Conservation (phyloP, 2,113 vertebrate genomes). For the Clarias magur region DNA sequence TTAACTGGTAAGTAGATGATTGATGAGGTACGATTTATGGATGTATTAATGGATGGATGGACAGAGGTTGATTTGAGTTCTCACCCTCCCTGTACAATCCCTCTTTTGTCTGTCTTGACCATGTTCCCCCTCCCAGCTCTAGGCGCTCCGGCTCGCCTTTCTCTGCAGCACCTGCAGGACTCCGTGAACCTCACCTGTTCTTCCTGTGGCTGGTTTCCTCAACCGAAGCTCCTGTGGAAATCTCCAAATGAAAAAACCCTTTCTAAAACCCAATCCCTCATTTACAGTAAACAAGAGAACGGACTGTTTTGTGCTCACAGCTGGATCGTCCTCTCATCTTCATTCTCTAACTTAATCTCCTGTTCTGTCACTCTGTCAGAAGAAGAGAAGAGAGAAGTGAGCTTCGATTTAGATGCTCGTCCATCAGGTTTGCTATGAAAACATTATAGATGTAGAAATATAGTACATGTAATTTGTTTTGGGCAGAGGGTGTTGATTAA, state of each 20-base stretch:
- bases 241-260: not conserved
- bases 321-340: constrained; percentile 52
- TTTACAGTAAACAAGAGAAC: not conserved
- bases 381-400: constrained; percentile 34
- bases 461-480: not conserved
- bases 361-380: constrained; percentile 58
- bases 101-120: not conserved
- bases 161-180: constrained; percentile 6
- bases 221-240: constrained; percentile 59
- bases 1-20: constrained; percentile 62
- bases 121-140: constrained; percentile 46
- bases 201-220: constrained; percentile 67
- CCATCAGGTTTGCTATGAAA: constrained; percentile 16
- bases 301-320: constrained; percentile 58
- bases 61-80: not conserved
- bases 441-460: not conserved
- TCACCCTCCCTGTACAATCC: not conserved
- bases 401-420: not conserved
- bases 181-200: constrained; percentile 64
- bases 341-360: constrained; percentile 41
- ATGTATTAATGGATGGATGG: not conserved
- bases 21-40: not conserved
- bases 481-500: not conserved
- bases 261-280: not conserved
- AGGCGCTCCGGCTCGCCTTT: constrained; percentile 56